Base-by-base conservation (phyloP, 1,140 invertebrate genomes). In the Meloidogyne hapla region DNA sequence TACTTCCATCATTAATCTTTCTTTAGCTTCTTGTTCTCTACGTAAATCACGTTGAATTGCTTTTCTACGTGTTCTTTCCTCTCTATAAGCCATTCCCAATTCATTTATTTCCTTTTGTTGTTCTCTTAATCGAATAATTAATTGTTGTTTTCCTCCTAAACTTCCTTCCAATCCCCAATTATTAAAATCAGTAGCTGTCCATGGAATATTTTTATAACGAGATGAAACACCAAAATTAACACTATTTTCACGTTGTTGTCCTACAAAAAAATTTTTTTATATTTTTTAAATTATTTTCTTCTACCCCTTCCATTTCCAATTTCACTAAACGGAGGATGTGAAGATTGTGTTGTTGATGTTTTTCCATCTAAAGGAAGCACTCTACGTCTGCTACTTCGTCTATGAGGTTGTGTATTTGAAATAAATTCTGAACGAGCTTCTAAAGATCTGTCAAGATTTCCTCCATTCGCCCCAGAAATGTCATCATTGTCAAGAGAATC, bases 391-490 rank as follows among this genome's bases (percentile, higher is more conserved):
- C 40, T 18, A 33, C 33, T 38, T 4, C 33, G 68, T 25, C 68
- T 45, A 15, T 69, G 68, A 25, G 25, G 68, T 28, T 40, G 33
- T 6, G 23, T 26, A 9, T 68, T 33, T 2, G 68, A 33, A 26
- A 67, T 69, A 61, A 45, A 69, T n/a, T 69, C 68, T 26, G 68
- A 69, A n/a, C 68, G 68, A 25, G 68, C 61, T 45, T 69, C 68
- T 18, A 69, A 9, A 45, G 38, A 61, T 5, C 42, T 18, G 28
- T 69, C 68, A 28, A 45, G 33, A 61, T 2, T 69, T 45, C 68
- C 61, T 25, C 28, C 61, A 28, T 40, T 26, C 5, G 15, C 23
- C 2, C 38, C 26, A 23, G 28, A 40, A 21, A 69, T 28, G 8
- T 28, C 68, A 28, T 45, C 42, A n/a, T 26, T 61, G 25, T 18